A percentile compares a stretch with the other conserved stretches of the same genome.
Conservation (phyloP, 1,140 invertebrate species). For the Drosophila elegans region DNA sequence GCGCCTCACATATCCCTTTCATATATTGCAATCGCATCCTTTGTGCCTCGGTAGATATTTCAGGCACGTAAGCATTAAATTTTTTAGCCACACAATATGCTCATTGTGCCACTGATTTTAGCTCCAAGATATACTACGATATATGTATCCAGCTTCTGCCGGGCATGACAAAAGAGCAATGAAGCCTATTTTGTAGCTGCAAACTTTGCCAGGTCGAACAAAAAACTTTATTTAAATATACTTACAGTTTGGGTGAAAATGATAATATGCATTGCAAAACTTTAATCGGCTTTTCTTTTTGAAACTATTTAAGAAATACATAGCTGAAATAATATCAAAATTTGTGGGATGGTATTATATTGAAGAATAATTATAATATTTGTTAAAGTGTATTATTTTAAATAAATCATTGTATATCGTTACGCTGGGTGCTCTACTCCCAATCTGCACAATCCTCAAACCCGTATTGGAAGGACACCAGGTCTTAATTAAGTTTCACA, state of each 20-base stretch:
- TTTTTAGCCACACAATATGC: slow-evolving; percentile 62
- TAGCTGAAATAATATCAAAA: no score
- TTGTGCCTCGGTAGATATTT: slow-evolving; percentile 43
- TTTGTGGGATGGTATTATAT: no score
- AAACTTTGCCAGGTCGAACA: slow-evolving; percentile 51
- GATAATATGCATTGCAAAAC: not conserved
- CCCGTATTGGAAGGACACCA: slow-evolving; percentile 1
- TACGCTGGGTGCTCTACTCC: not conserved
- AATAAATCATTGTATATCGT: not conserved
- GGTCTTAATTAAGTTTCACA: slow-evolving; percentile 33
- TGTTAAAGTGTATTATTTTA: not conserved
- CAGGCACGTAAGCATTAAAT: slow-evolving; percentile 73
- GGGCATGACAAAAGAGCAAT: slow-evolving; percentile 68
- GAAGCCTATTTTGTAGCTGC: slow-evolving; percentile 65
- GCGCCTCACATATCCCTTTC: slow-evolving; percentile 42
- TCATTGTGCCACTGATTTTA: slow-evolving; percentile 70
- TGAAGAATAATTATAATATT: no score
- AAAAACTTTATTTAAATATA: slow-evolving; percentile 66
- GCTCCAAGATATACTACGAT: slow-evolving; percentile 52
- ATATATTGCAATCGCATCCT: slow-evolving; percentile 49
- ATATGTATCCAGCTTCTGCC: slow-evolving; percentile 23
- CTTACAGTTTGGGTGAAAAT: slow-evolving; percentile 1
- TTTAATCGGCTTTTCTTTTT: not conserved
- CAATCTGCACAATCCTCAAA: slow-evolving; percentile 8
- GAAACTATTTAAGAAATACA: not conserved